Percentiles rank a stretch among this genome's conserved stretches.
Conservation (phyloP, 2,113 vertebrate genomes). For the Ciconia boyciana region DNA sequence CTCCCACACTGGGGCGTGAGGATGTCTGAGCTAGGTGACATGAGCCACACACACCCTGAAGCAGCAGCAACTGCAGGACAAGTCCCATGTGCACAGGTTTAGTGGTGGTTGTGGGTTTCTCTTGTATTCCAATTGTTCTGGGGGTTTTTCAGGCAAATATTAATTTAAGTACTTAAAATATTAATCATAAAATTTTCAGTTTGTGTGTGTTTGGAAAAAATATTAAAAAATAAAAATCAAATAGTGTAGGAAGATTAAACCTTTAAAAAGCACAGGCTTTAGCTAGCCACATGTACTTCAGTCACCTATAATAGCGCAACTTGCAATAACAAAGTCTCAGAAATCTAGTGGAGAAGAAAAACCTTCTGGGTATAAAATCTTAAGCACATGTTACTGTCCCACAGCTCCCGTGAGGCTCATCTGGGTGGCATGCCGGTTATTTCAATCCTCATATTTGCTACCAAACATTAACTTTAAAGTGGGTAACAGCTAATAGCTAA, state of each 20-base stretch:
- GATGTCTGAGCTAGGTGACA: background rate
- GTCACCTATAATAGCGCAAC: background rate
- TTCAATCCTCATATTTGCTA: background rate
- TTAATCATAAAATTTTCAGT: background rate
- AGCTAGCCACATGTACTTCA: background rate
- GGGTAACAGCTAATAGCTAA: background rate
- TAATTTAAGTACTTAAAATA: background rate
- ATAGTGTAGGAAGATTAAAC: background rate
- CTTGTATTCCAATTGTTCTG: background rate
- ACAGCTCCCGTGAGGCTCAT: background rate
- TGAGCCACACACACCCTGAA: background rate
- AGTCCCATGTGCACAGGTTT: accelerated
- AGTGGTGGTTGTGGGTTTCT: background rate
- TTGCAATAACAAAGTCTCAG: background rate
- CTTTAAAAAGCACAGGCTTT: background rate
- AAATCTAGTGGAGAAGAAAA: background rate
- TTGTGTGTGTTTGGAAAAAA: background rate
- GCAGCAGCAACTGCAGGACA: background rate
- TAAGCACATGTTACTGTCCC: background rate
- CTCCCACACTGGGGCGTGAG: background rate
- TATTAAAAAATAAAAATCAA: background rate
- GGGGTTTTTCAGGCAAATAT: background rate
- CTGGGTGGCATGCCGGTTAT: background rate
- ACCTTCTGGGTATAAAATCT: background rate
- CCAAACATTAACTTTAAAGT: background rate